Percentiles rank a stretch among this genome's conserved stretches.
Conservation (phyloP, 1,140 invertebrate species). For the Caligus rogercresseyi region DNA sequence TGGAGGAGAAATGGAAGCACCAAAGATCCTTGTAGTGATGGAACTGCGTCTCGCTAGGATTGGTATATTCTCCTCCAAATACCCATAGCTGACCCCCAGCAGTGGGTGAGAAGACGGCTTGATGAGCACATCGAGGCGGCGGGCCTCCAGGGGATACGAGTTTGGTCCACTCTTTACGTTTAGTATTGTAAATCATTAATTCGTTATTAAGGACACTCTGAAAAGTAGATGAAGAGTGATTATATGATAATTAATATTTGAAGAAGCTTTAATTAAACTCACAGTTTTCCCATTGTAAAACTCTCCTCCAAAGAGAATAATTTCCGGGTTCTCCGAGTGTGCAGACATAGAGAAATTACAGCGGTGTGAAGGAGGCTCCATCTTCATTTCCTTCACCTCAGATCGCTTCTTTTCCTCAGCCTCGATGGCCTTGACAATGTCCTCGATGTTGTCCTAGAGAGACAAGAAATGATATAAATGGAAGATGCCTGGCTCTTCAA, state of each 20-base stretch:
- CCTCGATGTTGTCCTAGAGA: slow-evolving; percentile 64
- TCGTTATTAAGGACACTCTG: slow-evolving; percentile 38
- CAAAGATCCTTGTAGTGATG: slow-evolving; percentile 85
- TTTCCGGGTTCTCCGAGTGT: slow-evolving; percentile 69
- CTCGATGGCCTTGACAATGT: slow-evolving; percentile 59
- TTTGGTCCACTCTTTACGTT: slow-evolving; percentile 56
- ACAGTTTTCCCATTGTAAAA: slow-evolving; percentile 67
- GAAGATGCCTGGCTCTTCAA: not conserved
- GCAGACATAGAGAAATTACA: slow-evolving; percentile 52
- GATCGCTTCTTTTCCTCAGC: slow-evolving; percentile 49
- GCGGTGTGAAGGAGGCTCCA: slow-evolving; percentile 37
- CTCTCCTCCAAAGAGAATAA: slow-evolving; percentile 80
- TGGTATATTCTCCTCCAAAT: slow-evolving; percentile 84
- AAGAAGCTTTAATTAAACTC: too few relatives aligned
- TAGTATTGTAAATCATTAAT: slow-evolving; percentile 19
- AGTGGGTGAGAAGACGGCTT: slow-evolving; percentile 29
- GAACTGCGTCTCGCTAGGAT: slow-evolving; percentile 72
- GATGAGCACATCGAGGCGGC: slow-evolving; percentile 67
- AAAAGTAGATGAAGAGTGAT: slow-evolving; percentile 29
- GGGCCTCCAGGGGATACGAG: slow-evolving; percentile 59
- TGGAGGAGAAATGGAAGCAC: slow-evolving; percentile 55
- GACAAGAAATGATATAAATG: slow-evolving; percentile 20
- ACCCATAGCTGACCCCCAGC: slow-evolving; percentile 55
- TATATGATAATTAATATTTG: not conserved
- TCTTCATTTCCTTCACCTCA: slow-evolving; percentile 48